Percentiles rank a stretch among this genome's conserved stretches.
These are phyloP conservation scores for Heliocidaris tuberculata DNA, from an alignment of 35 echinoderm and acorn worm species.

Conservation along the genomic window DNA sequence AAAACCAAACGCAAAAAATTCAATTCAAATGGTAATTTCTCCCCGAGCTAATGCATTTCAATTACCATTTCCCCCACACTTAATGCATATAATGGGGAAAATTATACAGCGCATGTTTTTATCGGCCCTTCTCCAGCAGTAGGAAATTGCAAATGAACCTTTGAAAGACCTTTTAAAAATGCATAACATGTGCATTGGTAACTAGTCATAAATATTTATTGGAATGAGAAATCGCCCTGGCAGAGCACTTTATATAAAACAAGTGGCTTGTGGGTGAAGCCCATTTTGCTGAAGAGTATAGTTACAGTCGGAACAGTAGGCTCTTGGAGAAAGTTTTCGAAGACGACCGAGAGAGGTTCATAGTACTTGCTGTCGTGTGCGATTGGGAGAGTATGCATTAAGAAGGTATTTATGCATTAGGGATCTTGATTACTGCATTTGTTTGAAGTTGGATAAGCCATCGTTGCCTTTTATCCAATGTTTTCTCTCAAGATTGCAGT, in stretches of 20 bases:
- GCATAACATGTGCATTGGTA: slow-evolving; percentile 39
- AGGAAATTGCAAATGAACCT: slow-evolving; percentile 16
- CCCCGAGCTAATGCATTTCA: slow-evolving; percentile 15
- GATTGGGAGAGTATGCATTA: background rate
- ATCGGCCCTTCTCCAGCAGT: background rate
- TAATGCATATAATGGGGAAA: background rate
- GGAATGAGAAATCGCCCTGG: background rate
- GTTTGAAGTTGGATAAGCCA: background rate
- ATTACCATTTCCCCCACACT: slow-evolving; percentile 26
- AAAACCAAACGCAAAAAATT: background rate
- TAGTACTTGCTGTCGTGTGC: background rate
- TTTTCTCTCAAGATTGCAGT: background rate
- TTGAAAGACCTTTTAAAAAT: slow-evolving; percentile 5
- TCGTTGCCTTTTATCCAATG: background rate
- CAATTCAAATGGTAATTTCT: slow-evolving; percentile 32
- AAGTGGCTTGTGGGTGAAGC: background rate
- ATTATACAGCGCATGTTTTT: slow-evolving; percentile 32
- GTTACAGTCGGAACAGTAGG: background rate
- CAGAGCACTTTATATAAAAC: background rate
- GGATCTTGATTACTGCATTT: background rate
- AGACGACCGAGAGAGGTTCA: background rate
- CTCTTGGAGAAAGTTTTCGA: background rate
- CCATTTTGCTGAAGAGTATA: background rate
- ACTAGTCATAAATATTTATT: slow-evolving; percentile 43
- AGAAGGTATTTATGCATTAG: background rate